Conservation (phyloP, 2,797 vertebrate species). For the Tapera naevia region DNA sequence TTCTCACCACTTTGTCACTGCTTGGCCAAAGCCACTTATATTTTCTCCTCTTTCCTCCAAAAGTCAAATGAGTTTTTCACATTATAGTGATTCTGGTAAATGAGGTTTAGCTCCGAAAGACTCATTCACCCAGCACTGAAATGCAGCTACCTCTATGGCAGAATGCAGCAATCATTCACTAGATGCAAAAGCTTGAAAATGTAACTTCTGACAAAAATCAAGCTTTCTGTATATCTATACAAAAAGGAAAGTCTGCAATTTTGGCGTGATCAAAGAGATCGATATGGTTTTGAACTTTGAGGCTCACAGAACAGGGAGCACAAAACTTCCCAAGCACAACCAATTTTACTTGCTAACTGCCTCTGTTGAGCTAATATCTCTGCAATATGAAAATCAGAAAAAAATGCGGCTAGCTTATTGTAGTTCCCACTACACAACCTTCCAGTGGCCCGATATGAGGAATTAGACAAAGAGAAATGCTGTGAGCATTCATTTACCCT, state of each 20-base stretch:
- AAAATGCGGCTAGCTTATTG: not conserved
- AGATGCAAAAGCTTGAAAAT: slow-evolving; percentile 18
- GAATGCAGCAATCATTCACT: not conserved
- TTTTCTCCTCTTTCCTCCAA: slow-evolving; percentile 57
- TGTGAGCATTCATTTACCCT: slow-evolving; percentile 47
- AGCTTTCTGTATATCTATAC: not conserved
- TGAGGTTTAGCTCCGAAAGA: slow-evolving; percentile 39
- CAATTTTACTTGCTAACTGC: slow-evolving; percentile 12
- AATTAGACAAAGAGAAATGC: slow-evolving; percentile 46
- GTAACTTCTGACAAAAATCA: slow-evolving; percentile 15
- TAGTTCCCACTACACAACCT: slow-evolving; percentile 6
- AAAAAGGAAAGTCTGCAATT: not conserved
- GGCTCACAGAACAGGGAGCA: not conserved
- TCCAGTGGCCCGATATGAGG: slow-evolving; percentile 26
- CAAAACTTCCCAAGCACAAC: slow-evolving; percentile 8
- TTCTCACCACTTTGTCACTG: slow-evolving; percentile 27
- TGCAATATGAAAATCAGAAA: slow-evolving; percentile 35
- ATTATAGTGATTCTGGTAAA: slow-evolving; percentile 53
- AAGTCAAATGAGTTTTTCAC: slow-evolving; percentile 54
- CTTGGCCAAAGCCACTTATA: slow-evolving; percentile 38
- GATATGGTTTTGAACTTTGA: not conserved
- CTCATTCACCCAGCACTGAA: slow-evolving; percentile 48
- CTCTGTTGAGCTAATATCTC: slow-evolving; percentile 32
- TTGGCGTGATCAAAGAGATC: not conserved
- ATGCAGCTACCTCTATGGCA: slow-evolving; percentile 12